Base-by-base conservation (phyloP, 30 jellyfish, hydroid and myxozoan genomes). In the Cassiopea xamachana region DNA sequence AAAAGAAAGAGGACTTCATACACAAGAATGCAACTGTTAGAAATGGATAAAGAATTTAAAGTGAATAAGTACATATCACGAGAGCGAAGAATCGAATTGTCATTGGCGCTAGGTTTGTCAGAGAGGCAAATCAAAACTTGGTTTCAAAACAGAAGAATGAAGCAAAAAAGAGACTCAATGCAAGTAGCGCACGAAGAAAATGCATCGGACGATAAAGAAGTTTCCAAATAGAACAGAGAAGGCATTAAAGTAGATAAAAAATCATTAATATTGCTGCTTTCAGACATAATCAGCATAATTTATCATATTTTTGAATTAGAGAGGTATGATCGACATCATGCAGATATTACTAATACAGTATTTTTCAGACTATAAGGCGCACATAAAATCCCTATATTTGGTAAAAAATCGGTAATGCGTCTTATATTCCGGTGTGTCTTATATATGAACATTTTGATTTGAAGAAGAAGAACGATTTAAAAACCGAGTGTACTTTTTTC, bases 61-160 rank as follows among this genome's bases (percentile, higher is more conserved):
- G 71, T 60, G 17, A 77, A 69, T 58, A 87, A 73, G 7, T 94
- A 94, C 81, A 94, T 94, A 61, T 74, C 98, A 68, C 84, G 98
- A 43, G 98, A 90, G 45, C 84, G 88, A 67, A 87, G 98, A 43
- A 87, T 94, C 16, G 97, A 94, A 51, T n/a, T 94, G 88, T 94
- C 98, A 10, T 10, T 90, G 39, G 49, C 67, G 58, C 80, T 94
- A 80, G 84, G 85, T 71, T 69, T 94, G 82, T 46, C 98, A 2
- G 98, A 94, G 77, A 83, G 97, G n/a, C 98, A 94, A 87, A 90
- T 94, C 7, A 94, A 94, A 73, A 94, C 98, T 48, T 94, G 98
- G 98, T 94, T 94, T 75, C 98, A 94, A 79, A 94, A 94, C 77
- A 73, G 98, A 75, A 81, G 98, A 79, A 93, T 93, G 98, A 93